These are phyloP conservation scores for Redunca redunca DNA, from an alignment of 2,113 vertebrate species.

Conservation along the genomic window DNA sequence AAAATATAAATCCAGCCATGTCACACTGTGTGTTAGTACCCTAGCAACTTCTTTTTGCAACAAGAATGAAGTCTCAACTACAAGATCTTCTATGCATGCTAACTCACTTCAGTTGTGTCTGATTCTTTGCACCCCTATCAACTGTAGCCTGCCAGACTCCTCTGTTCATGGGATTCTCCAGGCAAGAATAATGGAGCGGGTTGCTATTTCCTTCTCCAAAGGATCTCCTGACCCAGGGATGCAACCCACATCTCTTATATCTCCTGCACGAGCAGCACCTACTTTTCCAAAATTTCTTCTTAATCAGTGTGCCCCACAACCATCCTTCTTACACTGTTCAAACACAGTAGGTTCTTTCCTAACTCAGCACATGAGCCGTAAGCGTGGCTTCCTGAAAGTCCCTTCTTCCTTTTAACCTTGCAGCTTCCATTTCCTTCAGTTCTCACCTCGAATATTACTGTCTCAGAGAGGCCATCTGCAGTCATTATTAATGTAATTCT, in stretches of 20 bases:
- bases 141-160: neutral
- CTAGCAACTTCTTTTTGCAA: neutral
- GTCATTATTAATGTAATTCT: neutral
- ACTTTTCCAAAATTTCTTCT: neutral
- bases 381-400: neutral
- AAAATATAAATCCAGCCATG: neutral
- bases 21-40: neutral
- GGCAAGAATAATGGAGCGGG: neutral
- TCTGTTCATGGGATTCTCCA: neutral
- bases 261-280: neutral
- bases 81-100: neutral
- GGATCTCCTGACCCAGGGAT: neutral
- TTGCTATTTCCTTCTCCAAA: neutral
- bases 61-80: neutral
- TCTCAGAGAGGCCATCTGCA: neutral
- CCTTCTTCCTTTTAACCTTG: neutral
- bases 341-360: neutral
- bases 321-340: neutral
- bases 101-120: neutral
- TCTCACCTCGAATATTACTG: neutral
- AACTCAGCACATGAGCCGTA: neutral
- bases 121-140: neutral
- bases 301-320: neutral
- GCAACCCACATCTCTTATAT: neutral
- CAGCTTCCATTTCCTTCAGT: neutral